phyloP scores from a whole-genome alignment of 2,888 invertebrate genomes.

The Scaptomyza cyrtandrae region DNA sequence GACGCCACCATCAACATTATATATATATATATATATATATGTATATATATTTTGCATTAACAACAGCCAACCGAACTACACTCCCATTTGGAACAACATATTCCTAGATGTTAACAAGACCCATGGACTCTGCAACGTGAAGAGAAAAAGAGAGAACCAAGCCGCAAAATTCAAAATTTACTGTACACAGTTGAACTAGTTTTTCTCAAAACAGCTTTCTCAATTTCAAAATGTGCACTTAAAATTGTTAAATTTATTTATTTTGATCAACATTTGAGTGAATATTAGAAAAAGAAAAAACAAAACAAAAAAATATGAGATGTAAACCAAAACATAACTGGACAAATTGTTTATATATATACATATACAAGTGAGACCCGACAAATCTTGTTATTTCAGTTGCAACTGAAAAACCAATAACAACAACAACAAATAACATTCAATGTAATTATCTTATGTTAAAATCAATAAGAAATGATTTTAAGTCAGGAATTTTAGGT shows the following conservation, averaged over 20 bases:
- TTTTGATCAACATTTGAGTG: constrained; percentile 52
- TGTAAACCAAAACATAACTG: constrained; percentile 24
- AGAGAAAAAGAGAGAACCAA: constrained; percentile 40
- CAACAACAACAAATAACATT: constrained; percentile 26
- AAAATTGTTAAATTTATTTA: constrained; percentile 51
- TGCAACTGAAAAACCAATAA: constrained; percentile 24
- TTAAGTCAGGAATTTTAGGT: constrained; percentile 51
- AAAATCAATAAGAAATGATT: constrained; percentile 49
- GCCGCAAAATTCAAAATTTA: constrained; percentile 59
- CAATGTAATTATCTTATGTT: constrained; percentile 42
- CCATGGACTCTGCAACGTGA: constrained; percentile 37
- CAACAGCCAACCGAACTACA: constrained; percentile 63
- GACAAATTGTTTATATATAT: constrained; percentile 43
- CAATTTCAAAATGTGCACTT: constrained; percentile 52
- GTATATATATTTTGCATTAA: constrained; percentile 50
- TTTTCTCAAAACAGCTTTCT: constrained; percentile 29
- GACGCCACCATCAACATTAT: constrained; percentile 32
- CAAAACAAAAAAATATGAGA: constrained; percentile 23
- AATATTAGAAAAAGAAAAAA: constrained; percentile 39
- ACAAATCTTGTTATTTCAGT: constrained; percentile 37
- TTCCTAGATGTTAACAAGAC: constrained; percentile 49
- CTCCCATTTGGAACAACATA: constrained; percentile 53
- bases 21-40: constrained; percentile 45
- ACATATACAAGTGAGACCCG: constrained; percentile 6
- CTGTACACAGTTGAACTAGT: constrained; percentile 48